Evolutionary conservation across 2,888 invertebrate genomes (phyloP).

Genomic region (Rhabditophanes sp.): DNA sequence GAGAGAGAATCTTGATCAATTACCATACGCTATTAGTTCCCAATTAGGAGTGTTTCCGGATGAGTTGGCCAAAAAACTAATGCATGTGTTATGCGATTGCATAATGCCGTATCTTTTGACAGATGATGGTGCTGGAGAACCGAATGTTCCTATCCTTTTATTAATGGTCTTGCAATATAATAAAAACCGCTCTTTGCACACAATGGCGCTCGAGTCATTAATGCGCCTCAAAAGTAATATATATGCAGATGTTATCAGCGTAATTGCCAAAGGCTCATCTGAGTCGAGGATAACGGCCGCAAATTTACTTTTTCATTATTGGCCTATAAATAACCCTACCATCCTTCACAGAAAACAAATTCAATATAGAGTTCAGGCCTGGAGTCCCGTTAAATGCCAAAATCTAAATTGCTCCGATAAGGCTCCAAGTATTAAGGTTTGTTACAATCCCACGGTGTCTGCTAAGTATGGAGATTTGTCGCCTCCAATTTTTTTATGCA

Average conservation of each 20-base stretch:
- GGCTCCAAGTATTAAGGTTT: conserved; percentile 54
- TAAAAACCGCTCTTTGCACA: conserved; percentile 78
- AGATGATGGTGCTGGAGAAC: conserved; percentile 22
- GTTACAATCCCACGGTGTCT: conserved; percentile 77
- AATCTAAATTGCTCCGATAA: conserved; percentile 26
- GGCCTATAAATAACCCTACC: conserved; percentile 90
- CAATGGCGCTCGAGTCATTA: conserved; percentile 81
- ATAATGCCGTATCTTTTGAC: conserved; percentile 78
- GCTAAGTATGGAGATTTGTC: conserved; percentile 54
- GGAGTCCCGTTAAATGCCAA: conserved; percentile 20
- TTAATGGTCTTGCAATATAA: conserved; percentile 96
- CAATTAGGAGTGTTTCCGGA: conserved; percentile 78
- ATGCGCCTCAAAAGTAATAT: conserved; percentile 81
- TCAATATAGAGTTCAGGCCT: conserved; percentile 62
- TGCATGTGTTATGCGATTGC: conserved; percentile 82
- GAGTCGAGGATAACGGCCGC: conserved; percentile 83
- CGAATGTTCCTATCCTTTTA: conserved; percentile 55
- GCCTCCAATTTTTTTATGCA: conserved; percentile 83
- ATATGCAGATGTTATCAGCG: conserved; percentile 70
- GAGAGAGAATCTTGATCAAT: conserved; percentile 79
- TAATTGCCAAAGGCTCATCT: conserved; percentile 87
- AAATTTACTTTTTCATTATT: conserved; percentile 90
- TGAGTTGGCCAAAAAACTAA: conserved; percentile 72
- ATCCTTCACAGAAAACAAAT: conserved; percentile 73
- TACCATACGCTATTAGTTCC: conserved; percentile 82